Percentiles rank a stretch among this genome's conserved stretches.
Conservation (phyloP, 2,797 vertebrate species). For the Typhlichthys subterraneus region DNA sequence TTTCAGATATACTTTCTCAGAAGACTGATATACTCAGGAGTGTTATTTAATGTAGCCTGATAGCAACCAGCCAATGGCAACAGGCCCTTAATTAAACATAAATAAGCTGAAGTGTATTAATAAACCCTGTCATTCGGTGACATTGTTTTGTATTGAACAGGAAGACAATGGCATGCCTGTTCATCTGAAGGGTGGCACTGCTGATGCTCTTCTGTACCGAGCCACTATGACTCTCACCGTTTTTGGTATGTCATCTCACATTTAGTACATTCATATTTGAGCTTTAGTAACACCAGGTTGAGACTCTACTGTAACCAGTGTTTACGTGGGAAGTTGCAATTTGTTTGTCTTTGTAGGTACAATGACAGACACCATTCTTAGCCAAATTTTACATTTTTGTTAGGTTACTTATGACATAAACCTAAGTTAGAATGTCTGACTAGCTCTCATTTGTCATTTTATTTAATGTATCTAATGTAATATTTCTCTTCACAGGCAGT, state of each 20-base stretch:
- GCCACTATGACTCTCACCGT: conserved; percentile 74
- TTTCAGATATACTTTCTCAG: too few relatives aligned
- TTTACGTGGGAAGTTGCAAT: too few relatives aligned
- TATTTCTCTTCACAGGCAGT: conserved; percentile 70
- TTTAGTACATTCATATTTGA: conserved; percentile 29
- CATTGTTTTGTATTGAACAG: conserved; percentile 58
- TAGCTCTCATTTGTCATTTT: not conserved
- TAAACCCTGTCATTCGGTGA: not conserved
- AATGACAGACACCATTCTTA: too few relatives aligned
- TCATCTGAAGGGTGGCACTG: conserved; percentile 82
- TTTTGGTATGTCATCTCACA: conserved; percentile 76
- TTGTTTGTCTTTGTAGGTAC: too few relatives aligned
- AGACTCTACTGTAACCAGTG: too few relatives aligned
- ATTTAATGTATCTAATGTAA: not conserved
- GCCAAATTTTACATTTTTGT: not conserved
- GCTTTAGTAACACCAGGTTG: conserved; percentile 15
- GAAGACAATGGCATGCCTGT: conserved; percentile 85
- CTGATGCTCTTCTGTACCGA: conserved; percentile 78
- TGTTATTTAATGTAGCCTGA: too few relatives aligned
- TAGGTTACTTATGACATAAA: not conserved
- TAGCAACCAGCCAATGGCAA: not conserved
- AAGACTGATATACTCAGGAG: too few relatives aligned
- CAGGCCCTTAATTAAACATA: not conserved
- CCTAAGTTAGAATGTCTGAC: too few relatives aligned
- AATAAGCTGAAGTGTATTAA: not conserved